Conservation (phyloP, 2,888 invertebrate genomes). For the Pterobdella sp. region DNA sequence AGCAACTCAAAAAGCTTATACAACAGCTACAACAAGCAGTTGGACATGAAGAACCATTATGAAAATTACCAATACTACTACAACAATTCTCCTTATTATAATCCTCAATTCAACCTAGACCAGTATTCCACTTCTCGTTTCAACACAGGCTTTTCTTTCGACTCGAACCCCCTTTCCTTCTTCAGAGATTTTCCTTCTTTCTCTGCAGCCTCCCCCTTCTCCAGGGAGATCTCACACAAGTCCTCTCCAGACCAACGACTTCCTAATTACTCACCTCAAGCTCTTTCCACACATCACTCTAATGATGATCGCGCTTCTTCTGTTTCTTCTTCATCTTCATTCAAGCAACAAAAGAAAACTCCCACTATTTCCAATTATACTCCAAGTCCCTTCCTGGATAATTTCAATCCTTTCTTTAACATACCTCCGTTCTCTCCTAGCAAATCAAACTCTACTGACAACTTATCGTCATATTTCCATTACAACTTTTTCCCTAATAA, state of each 20-base stretch:
- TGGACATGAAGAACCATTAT: conserved; percentile 6
- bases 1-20: too few relatives aligned
- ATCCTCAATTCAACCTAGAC: conserved; percentile 9
- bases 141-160: conserved; percentile 1
- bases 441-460: not conserved
- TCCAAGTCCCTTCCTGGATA: not conserved
- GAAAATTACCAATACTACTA: conserved; percentile 7
- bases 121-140: not conserved
- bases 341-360: conserved; percentile 5
- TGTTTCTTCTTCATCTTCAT: not conserved
- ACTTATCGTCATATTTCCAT: not conserved
- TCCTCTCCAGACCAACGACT: conserved; percentile 4
- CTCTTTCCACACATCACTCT: not conserved
- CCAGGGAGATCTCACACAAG: not conserved
- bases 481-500: conserved; percentile 6
- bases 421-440: conserved; percentile 2
- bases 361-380: conserved; percentile 6
- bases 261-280: not conserved
- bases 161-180: conserved; percentile 2
- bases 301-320: not conserved
- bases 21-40: conserved; percentile 3
- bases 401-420: conserved; percentile 4
- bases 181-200: not conserved
- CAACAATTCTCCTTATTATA: conserved; percentile 1
- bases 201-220: not conserved